Percentiles rank a stretch among this genome's conserved stretches.
Conservation (phyloP, 2,113 vertebrate genomes). For the Leucoraja erinaceus region DNA sequence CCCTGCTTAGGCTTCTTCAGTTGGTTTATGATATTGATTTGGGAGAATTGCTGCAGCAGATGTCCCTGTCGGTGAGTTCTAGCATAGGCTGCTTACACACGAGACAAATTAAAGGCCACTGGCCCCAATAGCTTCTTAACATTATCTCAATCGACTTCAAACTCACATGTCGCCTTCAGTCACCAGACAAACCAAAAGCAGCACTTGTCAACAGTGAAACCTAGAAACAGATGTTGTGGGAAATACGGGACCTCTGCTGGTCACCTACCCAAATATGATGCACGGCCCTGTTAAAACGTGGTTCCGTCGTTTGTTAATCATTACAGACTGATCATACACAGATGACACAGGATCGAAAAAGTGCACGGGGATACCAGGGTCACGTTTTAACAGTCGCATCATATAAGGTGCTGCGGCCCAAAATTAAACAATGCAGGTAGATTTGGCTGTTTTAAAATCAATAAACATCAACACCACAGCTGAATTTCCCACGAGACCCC, state of each 20-base stretch:
- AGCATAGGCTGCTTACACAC: constrained; percentile 58
- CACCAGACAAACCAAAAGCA: not conserved
- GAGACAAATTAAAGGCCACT: constrained; percentile 46
- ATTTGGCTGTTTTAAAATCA: not conserved
- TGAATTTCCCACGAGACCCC: not conserved
- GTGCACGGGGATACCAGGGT: not conserved
- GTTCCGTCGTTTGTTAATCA: not conserved
- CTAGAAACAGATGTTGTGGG: not conserved
- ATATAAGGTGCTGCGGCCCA: not conserved
- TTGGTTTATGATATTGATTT: constrained; percentile 71
- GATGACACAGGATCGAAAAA: no score
- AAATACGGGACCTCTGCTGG: not conserved
- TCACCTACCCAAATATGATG: not conserved
- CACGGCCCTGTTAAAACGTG: not conserved
- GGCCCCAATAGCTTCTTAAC: not conserved
- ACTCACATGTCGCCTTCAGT: not conserved
- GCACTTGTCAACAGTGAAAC: no score
- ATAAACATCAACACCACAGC: not conserved
- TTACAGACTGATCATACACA: not conserved
- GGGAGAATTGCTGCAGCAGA: constrained; percentile 72
- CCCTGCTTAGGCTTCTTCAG: constrained; percentile 76
- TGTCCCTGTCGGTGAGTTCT: constrained; percentile 68
- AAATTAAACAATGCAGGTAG: not conserved
- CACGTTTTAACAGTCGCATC: not conserved
- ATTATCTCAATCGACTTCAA: not conserved